Evolutionary conservation across 1,140 invertebrate genomes (phyloP).

Genomic region (Scaptodrosophila lebanonensis): DNA sequence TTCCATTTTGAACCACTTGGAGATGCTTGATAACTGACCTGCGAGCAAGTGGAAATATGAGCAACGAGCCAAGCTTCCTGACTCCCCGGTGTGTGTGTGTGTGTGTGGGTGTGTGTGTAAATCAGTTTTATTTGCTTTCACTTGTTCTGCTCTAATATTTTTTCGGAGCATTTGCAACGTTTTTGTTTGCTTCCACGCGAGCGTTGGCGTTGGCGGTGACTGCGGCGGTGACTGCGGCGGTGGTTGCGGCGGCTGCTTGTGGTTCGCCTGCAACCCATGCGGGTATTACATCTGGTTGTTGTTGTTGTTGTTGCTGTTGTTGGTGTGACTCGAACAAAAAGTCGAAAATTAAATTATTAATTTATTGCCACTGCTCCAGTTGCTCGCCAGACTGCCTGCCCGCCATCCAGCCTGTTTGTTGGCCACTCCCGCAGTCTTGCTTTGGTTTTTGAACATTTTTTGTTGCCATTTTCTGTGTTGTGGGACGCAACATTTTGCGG

Average conservation of each 20-base stretch:
- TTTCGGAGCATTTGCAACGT: slow-evolving; percentile 1
- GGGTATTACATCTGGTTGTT: slow-evolving; percentile 47
- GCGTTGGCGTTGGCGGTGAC: slow-evolving; percentile 37
- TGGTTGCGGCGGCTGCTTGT: slow-evolving; percentile 38
- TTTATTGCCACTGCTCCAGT: slow-evolving; percentile 51
- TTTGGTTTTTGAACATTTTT: slow-evolving; percentile 12
- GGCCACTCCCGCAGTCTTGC: slow-evolving; percentile 34
- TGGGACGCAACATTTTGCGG: slow-evolving; percentile 52
- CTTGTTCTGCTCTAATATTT: slow-evolving; percentile 59
- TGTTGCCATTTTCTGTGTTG: slow-evolving; percentile 15
- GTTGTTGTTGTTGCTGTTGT: slow-evolving; percentile 16
- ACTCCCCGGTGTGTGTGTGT: slow-evolving; percentile 4
- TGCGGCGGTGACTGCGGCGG: slow-evolving; percentile 53
- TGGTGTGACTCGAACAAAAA: slow-evolving; percentile 48
- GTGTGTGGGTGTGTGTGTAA: slow-evolving; percentile 41
- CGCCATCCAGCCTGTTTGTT: slow-evolving; percentile 9
- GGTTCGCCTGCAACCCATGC: slow-evolving; percentile 43
- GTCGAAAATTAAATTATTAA: slow-evolving; percentile 76
- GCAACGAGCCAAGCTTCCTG: too few relatives aligned
- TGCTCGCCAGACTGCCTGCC: slow-evolving; percentile 17
- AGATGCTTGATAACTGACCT: too few relatives aligned
- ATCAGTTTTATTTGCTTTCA: slow-evolving; percentile 72
- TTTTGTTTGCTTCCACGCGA: slow-evolving; percentile 31
- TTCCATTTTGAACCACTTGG: too few relatives aligned
- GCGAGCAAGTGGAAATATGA: too few relatives aligned